Percentiles rank a stretch among this genome's conserved stretches.
phyloP scores from a whole-genome alignment of 2,888 invertebrate genomes.

The Venusia cambrica region DNA sequence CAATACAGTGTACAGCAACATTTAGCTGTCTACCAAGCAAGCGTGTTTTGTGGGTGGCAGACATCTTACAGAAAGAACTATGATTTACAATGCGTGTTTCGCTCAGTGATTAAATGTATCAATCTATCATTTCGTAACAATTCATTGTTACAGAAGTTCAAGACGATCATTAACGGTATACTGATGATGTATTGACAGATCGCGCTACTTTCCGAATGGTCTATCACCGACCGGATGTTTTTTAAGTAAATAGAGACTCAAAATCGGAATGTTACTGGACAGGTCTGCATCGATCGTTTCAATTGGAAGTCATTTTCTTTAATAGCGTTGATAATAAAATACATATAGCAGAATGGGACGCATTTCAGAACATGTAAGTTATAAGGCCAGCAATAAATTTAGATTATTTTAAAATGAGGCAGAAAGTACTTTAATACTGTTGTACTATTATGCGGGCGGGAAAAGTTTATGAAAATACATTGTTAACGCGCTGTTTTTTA shows the following conservation, averaged over 20 bases:
- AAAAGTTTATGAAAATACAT: too few relatives aligned
- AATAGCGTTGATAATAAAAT: conserved; percentile 25
- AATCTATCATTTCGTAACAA: conserved; percentile 61
- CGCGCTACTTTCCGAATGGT: conserved; percentile 22
- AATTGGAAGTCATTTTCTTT: conserved; percentile 21
- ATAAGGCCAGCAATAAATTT: too few relatives aligned
- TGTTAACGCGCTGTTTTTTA: too few relatives aligned
- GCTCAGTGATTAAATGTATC: conserved; percentile 58
- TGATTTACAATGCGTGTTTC: conserved; percentile 48
- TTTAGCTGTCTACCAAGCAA: background rate
- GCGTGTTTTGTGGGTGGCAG: conserved; percentile 47
- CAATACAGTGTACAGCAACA: background rate
- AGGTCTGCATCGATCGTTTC: conserved; percentile 22
- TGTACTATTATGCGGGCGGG: too few relatives aligned
- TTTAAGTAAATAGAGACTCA: conserved; percentile 27
- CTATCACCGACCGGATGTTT: conserved; percentile 26
- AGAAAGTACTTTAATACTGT: too few relatives aligned
- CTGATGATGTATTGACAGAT: conserved; percentile 34
- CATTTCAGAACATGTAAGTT: too few relatives aligned
- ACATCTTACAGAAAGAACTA: conserved; percentile 39
- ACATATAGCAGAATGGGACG: conserved; percentile 10
- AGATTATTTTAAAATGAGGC: too few relatives aligned
- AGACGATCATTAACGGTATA: conserved; percentile 41
- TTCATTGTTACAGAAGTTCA: conserved; percentile 46
- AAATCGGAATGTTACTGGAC: conserved; percentile 24